A percentile compares a stretch with the other conserved stretches of the same genome.
Evolutionary conservation across 2,113 vertebrate genomes (phyloP).

Genomic region (Macrotus californicus): DNA sequence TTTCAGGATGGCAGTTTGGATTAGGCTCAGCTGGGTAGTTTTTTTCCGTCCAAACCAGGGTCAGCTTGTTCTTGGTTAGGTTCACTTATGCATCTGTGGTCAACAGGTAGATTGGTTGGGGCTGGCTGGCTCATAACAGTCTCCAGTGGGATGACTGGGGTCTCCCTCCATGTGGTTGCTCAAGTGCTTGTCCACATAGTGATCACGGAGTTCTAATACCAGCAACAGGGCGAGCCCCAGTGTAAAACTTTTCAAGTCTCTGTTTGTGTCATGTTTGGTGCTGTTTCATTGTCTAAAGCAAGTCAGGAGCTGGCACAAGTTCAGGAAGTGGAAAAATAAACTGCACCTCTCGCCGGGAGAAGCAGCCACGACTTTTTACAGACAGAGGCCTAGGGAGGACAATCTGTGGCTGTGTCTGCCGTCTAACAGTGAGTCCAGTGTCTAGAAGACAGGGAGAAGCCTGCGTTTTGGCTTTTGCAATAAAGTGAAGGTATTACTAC

Average conservation of each 20-base stretch:
- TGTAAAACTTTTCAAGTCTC: background rate
- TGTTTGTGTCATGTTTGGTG: background rate
- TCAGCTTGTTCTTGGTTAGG: background rate
- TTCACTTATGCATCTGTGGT: background rate
- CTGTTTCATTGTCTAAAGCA: background rate
- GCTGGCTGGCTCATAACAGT: background rate
- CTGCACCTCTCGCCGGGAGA: background rate
- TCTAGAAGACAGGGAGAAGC: background rate
- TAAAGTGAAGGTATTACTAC: background rate
- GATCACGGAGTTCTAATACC: background rate
- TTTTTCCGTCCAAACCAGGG: background rate
- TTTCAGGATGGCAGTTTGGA: background rate
- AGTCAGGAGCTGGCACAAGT: background rate
- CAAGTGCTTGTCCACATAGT: background rate
- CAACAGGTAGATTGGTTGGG: background rate
- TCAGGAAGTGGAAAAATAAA: background rate
- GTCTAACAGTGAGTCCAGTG: background rate
- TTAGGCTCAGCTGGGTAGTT: background rate
- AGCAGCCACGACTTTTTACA: background rate
- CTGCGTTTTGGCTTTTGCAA: background rate
- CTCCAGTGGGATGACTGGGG: background rate
- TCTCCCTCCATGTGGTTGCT: background rate
- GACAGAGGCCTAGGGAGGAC: background rate
- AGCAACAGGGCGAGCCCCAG: background rate
- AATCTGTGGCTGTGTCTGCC: background rate